A percentile compares a stretch with the other conserved stretches of the same genome.
These are phyloP conservation scores for Lucilia cuprina DNA, from an alignment of 1,140 invertebrate genomes.

Conservation along the genomic window DNA sequence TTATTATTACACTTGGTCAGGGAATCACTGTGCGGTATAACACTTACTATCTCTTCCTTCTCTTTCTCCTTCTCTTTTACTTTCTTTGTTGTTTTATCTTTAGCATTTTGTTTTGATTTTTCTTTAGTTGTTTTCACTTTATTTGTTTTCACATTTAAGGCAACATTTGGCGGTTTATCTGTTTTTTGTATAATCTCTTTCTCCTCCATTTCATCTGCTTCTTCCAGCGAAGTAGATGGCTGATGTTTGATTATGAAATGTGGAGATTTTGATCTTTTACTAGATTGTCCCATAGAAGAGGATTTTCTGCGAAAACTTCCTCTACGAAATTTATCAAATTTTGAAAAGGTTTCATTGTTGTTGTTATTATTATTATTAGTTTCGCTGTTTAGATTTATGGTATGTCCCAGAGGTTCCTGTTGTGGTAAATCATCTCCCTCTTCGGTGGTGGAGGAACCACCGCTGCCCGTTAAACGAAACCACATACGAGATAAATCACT, in stretches of 20 bases:
- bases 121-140: not conserved
- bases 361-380: not conserved
- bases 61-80: not conserved
- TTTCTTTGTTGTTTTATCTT: not conserved
- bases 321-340: slow-evolving; percentile 45
- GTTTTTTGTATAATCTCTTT: not conserved
- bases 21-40: slow-evolving; percentile 25
- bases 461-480: slow-evolving; percentile 42
- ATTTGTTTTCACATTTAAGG: not conserved
- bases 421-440: not conserved
- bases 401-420: not conserved
- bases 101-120: not conserved
- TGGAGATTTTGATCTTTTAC: slow-evolving; percentile 43
- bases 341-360: slow-evolving; percentile 34
- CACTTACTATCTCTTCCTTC: not conserved
- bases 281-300: not conserved
- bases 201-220: slow-evolving; percentile 37
- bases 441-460: not conserved
- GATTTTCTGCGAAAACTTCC: slow-evolving; percentile 45
- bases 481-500: slow-evolving; percentile 40
- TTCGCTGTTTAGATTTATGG: not conserved
- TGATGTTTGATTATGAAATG: slow-evolving; percentile 36
- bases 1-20: slow-evolving; percentile 22
- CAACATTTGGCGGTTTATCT: not conserved
- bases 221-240: slow-evolving; percentile 37